phyloP scores from a whole-genome alignment of 1,140 invertebrate genomes.

The Pteromalus puparum region DNA sequence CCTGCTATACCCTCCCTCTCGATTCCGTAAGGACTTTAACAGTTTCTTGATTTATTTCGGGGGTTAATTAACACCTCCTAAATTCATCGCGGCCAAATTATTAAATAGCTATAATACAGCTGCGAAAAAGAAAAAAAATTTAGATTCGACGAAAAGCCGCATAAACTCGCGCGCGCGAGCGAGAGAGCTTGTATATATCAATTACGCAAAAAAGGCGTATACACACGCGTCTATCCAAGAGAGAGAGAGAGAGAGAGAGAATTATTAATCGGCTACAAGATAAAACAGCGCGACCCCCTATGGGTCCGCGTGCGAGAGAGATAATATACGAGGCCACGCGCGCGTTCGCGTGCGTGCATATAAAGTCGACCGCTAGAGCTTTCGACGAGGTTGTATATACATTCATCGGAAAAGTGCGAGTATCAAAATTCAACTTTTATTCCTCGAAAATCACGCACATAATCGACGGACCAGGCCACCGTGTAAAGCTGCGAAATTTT shows the following conservation, averaged over 20 bases:
- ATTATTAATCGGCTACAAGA: constrained; percentile 75
- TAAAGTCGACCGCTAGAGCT: constrained; percentile 37
- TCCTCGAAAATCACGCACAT: no score
- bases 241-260: constrained; percentile 43
- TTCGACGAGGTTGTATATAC: background rate
- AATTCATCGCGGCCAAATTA: background rate
- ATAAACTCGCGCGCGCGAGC: background rate
- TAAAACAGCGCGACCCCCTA: constrained; percentile 73
- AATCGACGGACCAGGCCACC: no score
- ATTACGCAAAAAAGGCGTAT: background rate
- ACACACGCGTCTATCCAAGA: constrained; percentile 32
- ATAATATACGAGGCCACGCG: constrained; percentile 67
- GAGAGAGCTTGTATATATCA: background rate
- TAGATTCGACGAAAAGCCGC: no score
- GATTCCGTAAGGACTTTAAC: background rate
- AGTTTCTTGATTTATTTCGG: background rate
- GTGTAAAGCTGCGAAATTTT: background rate
- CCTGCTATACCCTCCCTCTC: background rate
- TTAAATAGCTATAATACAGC: background rate
- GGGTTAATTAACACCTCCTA: background rate
- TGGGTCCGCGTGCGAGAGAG: constrained; percentile 65
- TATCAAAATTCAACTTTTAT: no score
- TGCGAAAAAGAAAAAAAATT: no score
- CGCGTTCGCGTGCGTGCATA: constrained; percentile 57
- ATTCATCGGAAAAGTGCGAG: background rate